A percentile compares a stretch with the other conserved stretches of the same genome.
Conservation (phyloP, 2,113 vertebrate species). For the Ptyas mucosa region DNA sequence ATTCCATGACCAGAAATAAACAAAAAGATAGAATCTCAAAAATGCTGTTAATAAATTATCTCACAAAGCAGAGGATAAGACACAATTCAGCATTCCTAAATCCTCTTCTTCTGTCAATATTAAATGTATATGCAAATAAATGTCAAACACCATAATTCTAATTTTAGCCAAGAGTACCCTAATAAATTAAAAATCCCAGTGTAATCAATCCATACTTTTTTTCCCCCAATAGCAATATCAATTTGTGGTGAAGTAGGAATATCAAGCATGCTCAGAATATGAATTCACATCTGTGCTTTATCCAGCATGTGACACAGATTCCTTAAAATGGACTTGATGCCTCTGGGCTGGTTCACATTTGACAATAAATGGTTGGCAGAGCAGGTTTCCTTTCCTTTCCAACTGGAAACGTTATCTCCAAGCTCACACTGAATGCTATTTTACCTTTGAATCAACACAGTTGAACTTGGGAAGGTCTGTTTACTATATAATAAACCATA, state of each 20-base stretch:
- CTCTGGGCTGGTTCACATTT: slow-evolving; percentile 46
- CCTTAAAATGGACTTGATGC: slow-evolving; percentile 43
- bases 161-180: neutral
- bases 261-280: slow-evolving; percentile 4
- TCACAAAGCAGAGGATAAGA: neutral
- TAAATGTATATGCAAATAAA: slow-evolving; percentile 5
- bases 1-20: slow-evolving; percentile 1
- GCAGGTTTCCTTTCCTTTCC: slow-evolving; percentile 46
- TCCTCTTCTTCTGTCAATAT: slow-evolving; percentile 15
- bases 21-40: neutral
- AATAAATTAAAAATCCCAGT: slow-evolving; percentile 15
- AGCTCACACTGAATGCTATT: slow-evolving; percentile 67
- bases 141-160: neutral
- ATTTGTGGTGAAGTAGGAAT: neutral
- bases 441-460: slow-evolving; percentile 69
- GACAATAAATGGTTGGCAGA: slow-evolving; percentile 62
- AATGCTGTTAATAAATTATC: neutral
- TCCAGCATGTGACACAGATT: neutral
- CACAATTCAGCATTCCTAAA: neutral
- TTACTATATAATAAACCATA: slow-evolving; percentile 63
- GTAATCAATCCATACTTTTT: neutral
- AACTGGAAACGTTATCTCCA: slow-evolving; percentile 63
- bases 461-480: slow-evolving; percentile 53
- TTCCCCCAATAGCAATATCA: neutral
- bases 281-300: slow-evolving; percentile 15